Conservation (phyloP, 1,140 invertebrate genomes). For the Hirudo medicinalis region DNA sequence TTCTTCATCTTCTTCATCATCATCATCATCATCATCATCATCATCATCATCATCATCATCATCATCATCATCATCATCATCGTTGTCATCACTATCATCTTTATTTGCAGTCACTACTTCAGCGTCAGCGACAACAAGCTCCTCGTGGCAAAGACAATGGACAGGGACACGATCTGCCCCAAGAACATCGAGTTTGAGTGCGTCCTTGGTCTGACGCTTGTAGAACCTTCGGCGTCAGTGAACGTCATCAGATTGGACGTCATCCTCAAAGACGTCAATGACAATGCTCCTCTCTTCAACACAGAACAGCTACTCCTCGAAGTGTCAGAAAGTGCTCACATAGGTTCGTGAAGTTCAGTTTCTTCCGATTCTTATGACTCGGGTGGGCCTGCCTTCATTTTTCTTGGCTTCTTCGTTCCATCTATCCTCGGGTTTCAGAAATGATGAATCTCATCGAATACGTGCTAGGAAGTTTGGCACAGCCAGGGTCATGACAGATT, state of each 20-base stretch:
- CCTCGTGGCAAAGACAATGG: background rate
- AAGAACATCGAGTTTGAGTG: background rate
- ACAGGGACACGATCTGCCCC: background rate
- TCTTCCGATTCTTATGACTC: background rate
- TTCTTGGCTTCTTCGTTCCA: background rate
- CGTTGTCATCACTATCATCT: too few relatives aligned
- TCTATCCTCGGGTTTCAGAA: too few relatives aligned
- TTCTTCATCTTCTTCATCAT: too few relatives aligned
- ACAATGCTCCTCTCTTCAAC: slow-evolving; percentile 11
- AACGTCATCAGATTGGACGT: background rate
- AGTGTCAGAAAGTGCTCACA: slow-evolving; percentile 4
- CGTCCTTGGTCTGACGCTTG: background rate
- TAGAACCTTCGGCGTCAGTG: background rate
- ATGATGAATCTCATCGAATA: slow-evolving; percentile 4
- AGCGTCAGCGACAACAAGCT: background rate
- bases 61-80: too few relatives aligned
- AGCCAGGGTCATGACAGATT: background rate
- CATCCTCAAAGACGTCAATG: slow-evolving; percentile 14
- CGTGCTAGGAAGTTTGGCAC: background rate
- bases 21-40: too few relatives aligned
- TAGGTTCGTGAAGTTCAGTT: background rate
- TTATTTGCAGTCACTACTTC: background rate
- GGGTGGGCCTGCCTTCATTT: background rate
- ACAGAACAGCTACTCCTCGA: background rate
- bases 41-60: too few relatives aligned